Percentiles rank a stretch among this genome's conserved stretches.
These are phyloP conservation scores for Bolborhynchus lineola DNA, from an alignment of 2,113 vertebrate species.

Conservation along the genomic window DNA sequence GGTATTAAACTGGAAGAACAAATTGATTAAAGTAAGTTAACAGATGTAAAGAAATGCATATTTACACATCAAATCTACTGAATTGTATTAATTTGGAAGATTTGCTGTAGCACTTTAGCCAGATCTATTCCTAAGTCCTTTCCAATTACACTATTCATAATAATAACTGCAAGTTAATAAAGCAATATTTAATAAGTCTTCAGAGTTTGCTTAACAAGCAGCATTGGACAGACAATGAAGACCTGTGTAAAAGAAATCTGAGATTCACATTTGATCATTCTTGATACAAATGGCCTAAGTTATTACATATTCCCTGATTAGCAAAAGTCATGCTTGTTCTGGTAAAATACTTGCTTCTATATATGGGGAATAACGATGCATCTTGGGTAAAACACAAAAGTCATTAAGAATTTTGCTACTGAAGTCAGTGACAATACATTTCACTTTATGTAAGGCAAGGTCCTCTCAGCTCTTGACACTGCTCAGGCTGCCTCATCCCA, in stretches of 20 bases:
- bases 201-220: neutral
- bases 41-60: neutral
- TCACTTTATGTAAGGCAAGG: neutral
- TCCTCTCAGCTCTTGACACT: neutral
- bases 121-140: neutral
- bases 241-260: neutral
- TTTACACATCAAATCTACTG: neutral
- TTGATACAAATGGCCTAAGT: neutral
- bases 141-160: neutral
- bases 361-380: neutral
- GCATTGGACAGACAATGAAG: neutral
- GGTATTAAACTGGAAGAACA: neutral
- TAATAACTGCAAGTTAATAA: neutral
- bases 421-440: neutral
- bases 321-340: neutral
- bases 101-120: neutral
- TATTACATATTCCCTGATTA: neutral
- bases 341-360: neutral
- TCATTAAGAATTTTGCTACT: neutral
- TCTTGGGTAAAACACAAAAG: neutral
- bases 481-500: neutral
- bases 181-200: neutral
- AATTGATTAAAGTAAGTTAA: neutral
- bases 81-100: neutral
- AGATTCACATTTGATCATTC: neutral